Percentiles rank a stretch among this genome's conserved stretches.
Conservation (phyloP, 2,797 vertebrate genomes). For the Hippopotamyrus pictus region DNA sequence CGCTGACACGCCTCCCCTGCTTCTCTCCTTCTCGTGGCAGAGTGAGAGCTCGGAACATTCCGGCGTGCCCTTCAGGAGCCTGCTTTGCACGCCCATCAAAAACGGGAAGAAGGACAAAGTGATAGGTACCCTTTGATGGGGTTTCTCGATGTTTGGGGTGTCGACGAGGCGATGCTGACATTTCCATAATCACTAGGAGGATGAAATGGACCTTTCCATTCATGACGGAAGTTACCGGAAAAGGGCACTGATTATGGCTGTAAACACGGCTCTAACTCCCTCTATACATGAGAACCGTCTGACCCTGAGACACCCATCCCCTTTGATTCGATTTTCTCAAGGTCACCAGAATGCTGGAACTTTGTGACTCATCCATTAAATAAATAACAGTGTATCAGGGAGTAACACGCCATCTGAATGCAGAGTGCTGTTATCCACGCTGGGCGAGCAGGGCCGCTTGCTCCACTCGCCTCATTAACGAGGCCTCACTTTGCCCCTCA, state of each 20-base stretch:
- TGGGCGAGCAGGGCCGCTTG: not conserved
- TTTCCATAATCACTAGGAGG: not conserved
- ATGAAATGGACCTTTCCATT: not conserved
- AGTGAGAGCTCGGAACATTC: constrained; percentile 69
- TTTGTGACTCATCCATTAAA: not conserved
- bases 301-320: not conserved
- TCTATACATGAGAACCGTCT: not conserved
- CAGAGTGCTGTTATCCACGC: not conserved
- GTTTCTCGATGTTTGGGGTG: not conserved
- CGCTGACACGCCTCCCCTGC: not conserved
- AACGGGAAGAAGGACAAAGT: constrained; percentile 97
- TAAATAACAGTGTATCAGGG: not conserved
- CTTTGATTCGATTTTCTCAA: not conserved
- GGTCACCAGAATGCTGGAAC: not conserved
- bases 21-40: constrained; percentile 50
- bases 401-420: not conserved
- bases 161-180: not conserved
- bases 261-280: not conserved
- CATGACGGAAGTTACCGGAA: not conserved
- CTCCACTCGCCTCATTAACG: not conserved
- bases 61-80: constrained; percentile 70
- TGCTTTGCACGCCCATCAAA: constrained; percentile 90
- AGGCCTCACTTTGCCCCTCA: not conserved
- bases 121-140: constrained; percentile 69
- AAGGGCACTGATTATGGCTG: not conserved